Evolutionary conservation across 2,888 invertebrate species (phyloP).

Genomic region (Suillia variegata): DNA sequence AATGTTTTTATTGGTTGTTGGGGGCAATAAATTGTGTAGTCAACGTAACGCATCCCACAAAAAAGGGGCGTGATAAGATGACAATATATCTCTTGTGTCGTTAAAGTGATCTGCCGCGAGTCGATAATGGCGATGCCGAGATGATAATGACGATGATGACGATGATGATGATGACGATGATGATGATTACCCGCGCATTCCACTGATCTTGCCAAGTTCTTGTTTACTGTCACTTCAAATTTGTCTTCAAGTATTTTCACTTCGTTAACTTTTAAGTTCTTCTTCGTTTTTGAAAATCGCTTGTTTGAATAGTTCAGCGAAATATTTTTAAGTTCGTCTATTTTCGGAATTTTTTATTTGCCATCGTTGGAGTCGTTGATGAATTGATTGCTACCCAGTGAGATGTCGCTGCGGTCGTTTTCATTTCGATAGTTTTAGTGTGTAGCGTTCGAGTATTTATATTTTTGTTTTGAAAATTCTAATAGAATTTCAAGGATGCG

Average conservation of each 20-base stretch:
- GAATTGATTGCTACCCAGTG: slow-evolving; percentile 52
- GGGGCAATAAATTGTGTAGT: no score
- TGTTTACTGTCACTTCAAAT: slow-evolving; percentile 30
- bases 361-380: slow-evolving; percentile 33
- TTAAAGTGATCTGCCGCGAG: background rate
- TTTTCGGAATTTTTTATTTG: slow-evolving; percentile 5
- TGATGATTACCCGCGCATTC: slow-evolving; percentile 17
- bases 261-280: background rate
- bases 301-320: background rate
- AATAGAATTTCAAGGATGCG: slow-evolving; percentile 1
- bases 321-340: slow-evolving; percentile 4
- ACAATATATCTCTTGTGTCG: slow-evolving; percentile 1
- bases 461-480: background rate
- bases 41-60: no score
- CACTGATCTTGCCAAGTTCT: slow-evolving; percentile 30
- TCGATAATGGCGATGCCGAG: no score
- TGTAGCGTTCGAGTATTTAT: background rate
- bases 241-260: background rate
- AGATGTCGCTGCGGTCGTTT: slow-evolving; percentile 26
- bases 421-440: slow-evolving; percentile 4
- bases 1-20: no score
- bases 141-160: no score
- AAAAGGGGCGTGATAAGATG: slow-evolving; percentile 13
- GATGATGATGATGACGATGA: background rate
- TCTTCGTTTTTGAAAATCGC: background rate